Percentiles rank a stretch among this genome's conserved stretches.
phyloP scores from a whole-genome alignment of 2,113 vertebrate species.

The Neotragus moschatus region DNA sequence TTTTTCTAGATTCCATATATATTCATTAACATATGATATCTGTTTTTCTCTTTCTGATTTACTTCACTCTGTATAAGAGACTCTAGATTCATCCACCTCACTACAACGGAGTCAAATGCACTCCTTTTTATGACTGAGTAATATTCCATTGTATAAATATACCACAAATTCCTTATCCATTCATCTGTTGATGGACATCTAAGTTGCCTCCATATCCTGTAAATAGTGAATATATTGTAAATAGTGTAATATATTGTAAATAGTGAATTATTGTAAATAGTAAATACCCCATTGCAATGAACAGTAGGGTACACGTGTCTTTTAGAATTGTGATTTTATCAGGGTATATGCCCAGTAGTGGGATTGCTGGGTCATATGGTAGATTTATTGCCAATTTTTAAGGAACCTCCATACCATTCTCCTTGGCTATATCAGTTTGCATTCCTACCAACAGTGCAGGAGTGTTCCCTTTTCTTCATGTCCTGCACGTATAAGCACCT shows the following conservation, averaged over 20 bases:
- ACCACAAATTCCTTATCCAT: not conserved
- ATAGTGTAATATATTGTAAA: not conserved
- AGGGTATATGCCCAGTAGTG: not conserved
- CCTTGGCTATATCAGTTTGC: not conserved
- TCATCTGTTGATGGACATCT: not conserved
- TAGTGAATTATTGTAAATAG: not conserved
- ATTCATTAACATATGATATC: not conserved
- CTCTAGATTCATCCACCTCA: not conserved
- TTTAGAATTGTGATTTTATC: not conserved
- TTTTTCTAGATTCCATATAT: not conserved
- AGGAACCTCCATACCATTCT: not conserved
- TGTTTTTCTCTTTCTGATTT: not conserved
- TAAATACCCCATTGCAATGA: not conserved
- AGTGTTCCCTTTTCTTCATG: not conserved
- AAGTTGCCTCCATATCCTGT: not conserved
- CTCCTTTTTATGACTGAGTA: not conserved
- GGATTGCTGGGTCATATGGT: not conserved
- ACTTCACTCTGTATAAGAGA: not conserved
- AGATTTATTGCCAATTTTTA: not conserved
- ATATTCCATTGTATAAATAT: not conserved
- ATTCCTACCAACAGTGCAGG: not conserved
- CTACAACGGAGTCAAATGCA: not conserved
- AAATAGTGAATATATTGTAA: not conserved
- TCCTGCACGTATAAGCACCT: not conserved
- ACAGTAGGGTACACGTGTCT: not conserved